phyloP scores from a whole-genome alignment of 1,140 invertebrate genomes.

The Muscidifurax raptorellus region DNA sequence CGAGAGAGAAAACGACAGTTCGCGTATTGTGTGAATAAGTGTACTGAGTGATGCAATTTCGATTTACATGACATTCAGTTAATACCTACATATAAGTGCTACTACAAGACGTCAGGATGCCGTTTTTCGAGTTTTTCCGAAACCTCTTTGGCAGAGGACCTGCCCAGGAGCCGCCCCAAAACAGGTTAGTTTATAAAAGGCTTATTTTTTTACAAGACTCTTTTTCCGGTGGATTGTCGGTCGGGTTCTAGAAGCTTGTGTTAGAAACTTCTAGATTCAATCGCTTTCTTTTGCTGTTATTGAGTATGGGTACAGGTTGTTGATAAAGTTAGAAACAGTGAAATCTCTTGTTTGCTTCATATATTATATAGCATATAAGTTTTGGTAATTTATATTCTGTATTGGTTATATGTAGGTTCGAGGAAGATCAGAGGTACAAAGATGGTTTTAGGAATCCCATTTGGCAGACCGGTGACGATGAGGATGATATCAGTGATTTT shows the following conservation, averaged over 20 bases:
- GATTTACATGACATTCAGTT: slow-evolving; percentile 9
- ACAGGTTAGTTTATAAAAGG: slow-evolving; percentile 38
- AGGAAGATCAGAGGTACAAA: slow-evolving; percentile 49
- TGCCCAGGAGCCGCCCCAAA: slow-evolving; percentile 42
- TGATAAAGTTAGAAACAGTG: too few species aligned
- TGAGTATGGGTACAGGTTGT: too few species aligned
- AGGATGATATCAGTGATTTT: slow-evolving; percentile 62
- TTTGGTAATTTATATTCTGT: neutral
- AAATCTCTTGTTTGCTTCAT: neutral
- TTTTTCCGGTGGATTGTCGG: too few species aligned
- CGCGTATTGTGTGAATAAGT: neutral
- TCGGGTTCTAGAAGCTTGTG: neutral
- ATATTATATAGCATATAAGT: neutral
- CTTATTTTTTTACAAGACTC: neutral
- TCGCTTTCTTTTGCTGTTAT: neutral
- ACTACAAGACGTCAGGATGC: slow-evolving; percentile 53
- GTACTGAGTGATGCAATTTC: slow-evolving; percentile 55
- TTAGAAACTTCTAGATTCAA: neutral
- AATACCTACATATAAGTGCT: neutral
- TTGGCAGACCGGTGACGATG: slow-evolving; percentile 66
- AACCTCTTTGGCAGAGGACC: slow-evolving; percentile 56
- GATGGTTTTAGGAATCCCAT: slow-evolving; percentile 66
- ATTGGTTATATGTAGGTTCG: slow-evolving; percentile 57
- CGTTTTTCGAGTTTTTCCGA: slow-evolving; percentile 62
- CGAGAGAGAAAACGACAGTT: neutral